phyloP scores from a whole-genome alignment of 2,888 invertebrate species.

The Exephanes ischioxanthus region DNA sequence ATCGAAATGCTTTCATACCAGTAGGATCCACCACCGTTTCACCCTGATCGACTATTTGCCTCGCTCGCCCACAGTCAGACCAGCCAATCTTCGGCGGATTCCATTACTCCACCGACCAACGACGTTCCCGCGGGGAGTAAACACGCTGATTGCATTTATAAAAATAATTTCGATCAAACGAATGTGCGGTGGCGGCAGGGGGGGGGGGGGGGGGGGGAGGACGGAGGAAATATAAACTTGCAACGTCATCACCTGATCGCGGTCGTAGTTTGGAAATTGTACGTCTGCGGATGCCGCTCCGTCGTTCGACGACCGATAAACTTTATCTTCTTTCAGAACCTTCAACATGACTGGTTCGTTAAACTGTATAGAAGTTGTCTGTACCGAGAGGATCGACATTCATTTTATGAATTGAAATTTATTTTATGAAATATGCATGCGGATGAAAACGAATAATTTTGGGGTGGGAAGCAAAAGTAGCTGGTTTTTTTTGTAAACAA shows the following conservation, averaged over 20 bases:
- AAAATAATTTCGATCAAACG: conserved; percentile 56
- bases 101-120: conserved; percentile 54
- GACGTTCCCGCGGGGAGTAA: conserved; percentile 38
- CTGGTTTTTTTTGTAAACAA: conserved; percentile 23
- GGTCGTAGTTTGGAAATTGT: conserved; percentile 36
- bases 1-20: conserved; percentile 57
- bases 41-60: conserved; percentile 57
- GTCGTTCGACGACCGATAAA: conserved; percentile 43
- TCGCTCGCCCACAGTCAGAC: conserved; percentile 43
- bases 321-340: conserved; percentile 24
- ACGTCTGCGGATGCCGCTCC: conserved; percentile 6
- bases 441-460: conserved; percentile 50
- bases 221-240: not conserved
- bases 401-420: not conserved
- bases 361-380: conserved; percentile 49
- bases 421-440: not conserved
- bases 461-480: conserved; percentile 4
- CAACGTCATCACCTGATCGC: conserved; percentile 37
- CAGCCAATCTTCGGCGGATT: conserved; percentile 65
- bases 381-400: conserved; percentile 48
- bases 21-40: conserved; percentile 35
- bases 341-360: conserved; percentile 48
- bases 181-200: not conserved
- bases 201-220: not conserved
- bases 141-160: conserved; percentile 64